phyloP scores from a whole-genome alignment of 2,113 vertebrate genomes.

The Limanda limanda region DNA sequence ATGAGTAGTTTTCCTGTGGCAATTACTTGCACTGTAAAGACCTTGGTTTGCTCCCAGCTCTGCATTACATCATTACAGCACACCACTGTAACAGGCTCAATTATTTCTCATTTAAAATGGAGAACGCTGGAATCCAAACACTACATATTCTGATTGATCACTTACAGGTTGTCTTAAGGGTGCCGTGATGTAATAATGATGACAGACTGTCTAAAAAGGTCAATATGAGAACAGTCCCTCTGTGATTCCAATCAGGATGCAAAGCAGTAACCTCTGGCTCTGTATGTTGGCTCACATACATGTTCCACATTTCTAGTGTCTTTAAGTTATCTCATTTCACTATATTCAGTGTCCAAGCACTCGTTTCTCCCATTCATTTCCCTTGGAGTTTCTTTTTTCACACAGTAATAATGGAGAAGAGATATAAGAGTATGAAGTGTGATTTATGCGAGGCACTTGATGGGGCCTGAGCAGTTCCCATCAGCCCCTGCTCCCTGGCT shows the following conservation, averaged over 20 bases:
- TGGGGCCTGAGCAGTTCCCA: conserved; percentile 6
- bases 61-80: neutral
- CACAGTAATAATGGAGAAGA: conserved; percentile 35
- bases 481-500: neutral
- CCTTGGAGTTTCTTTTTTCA: conserved; percentile 30
- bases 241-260: conserved; percentile 3
- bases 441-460: conserved; percentile 60
- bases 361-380: conserved; percentile 32
- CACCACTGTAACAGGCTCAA: neutral
- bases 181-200: too few species aligned
- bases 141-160: neutral
- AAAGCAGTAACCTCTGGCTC: neutral
- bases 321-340: conserved; percentile 19
- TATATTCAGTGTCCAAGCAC: conserved; percentile 13
- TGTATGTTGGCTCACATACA: neutral
- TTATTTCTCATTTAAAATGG: neutral
- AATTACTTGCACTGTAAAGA: neutral
- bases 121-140: neutral
- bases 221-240: neutral
- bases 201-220: too few species aligned
- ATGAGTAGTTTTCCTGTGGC: neutral
- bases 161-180: neutral
- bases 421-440: conserved; percentile 30
- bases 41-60: neutral
- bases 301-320: neutral